These are phyloP conservation scores for Coluber constrictor DNA, from an alignment of 2,797 vertebrate genomes.

Conservation along the genomic window DNA sequence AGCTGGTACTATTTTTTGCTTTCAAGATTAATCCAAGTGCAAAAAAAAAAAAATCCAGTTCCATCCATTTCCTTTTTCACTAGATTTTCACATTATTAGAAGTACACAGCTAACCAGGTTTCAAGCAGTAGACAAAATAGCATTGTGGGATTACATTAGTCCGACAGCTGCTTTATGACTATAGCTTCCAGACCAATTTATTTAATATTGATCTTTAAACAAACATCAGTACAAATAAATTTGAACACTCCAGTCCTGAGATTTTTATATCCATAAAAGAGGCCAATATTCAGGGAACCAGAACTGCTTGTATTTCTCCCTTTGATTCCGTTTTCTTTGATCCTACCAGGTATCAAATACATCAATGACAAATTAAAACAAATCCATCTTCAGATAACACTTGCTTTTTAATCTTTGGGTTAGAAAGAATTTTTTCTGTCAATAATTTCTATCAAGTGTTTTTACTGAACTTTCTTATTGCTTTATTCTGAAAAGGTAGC, in stretches of 20 bases:
- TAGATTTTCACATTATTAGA: constrained; percentile 74
- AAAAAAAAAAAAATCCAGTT: constrained; percentile 67
- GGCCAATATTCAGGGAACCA: constrained; percentile 74
- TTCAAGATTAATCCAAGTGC: constrained; percentile 59
- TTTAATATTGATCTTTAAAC: constrained; percentile 89
- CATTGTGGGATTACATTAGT: constrained; percentile 86
- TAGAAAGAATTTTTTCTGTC: constrained; percentile 78
- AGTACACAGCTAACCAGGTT: constrained; percentile 81
- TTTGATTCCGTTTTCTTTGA: constrained; percentile 82
- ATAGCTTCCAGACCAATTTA: constrained; percentile 86
- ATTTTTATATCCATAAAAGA: constrained; percentile 76
- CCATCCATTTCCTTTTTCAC: constrained; percentile 74
- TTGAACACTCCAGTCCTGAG: constrained; percentile 76
- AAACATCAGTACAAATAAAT: constrained; percentile 88
- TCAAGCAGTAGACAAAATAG: constrained; percentile 81
- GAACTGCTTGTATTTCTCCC: constrained; percentile 71
- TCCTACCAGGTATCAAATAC: constrained; percentile 79
- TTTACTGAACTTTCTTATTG: constrained; percentile 71
- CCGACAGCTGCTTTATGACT: constrained; percentile 84
- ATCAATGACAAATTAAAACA: constrained; percentile 83
- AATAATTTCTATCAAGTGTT: constrained; percentile 74
- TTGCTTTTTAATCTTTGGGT: constrained; percentile 75
- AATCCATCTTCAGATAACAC: constrained; percentile 76
- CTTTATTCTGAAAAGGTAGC: constrained; percentile 66
- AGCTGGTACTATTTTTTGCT: neutral